Conservation (phyloP, 2,113 vertebrate genomes). For the human (Homo sapiens) region GRCh38 chr1:8450501-8451000, state of each 20-base stretch:
- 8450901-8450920: not conserved
- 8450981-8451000: not conserved
- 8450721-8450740: no score
- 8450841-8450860: not conserved
- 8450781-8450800: not conserved
- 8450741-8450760: accelerated
- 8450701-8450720: not conserved
- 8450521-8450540: not conserved
- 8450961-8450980: not conserved
- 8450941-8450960: not conserved
- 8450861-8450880: not conserved
- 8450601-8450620: accelerated
- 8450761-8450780: not conserved
- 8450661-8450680: no score
- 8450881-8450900: not conserved
- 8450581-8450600: not conserved
- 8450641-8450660: not conserved
- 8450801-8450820: not conserved
- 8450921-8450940: not conserved
- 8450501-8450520: not conserved
- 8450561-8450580: not conserved
- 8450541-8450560: not conserved
- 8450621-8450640: not conserved
- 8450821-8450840: not conserved
- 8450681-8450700: not conserved